These are phyloP conservation scores for Tanypteryx hageni DNA, from an alignment of 2,888 invertebrate genomes.

Conservation along the genomic window DNA sequence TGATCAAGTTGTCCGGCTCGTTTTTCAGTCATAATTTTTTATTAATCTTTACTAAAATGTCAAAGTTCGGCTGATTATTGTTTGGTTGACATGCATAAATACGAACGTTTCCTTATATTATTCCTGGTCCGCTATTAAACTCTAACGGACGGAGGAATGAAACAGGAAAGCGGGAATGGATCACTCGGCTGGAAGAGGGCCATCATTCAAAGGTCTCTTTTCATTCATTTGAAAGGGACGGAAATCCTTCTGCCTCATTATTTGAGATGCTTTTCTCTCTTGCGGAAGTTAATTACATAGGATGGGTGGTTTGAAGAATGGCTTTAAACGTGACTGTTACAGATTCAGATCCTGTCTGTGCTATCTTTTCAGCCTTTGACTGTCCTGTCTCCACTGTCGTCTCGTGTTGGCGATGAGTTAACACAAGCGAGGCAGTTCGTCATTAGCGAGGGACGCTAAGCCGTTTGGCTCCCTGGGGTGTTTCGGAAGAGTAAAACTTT, in stretches of 20 bases:
- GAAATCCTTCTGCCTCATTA: background rate
- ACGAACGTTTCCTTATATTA: background rate
- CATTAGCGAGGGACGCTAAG: too few species aligned
- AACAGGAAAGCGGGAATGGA: background rate
- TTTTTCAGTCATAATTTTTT: too few species aligned
- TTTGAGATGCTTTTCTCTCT: background rate
- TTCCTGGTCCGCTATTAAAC: background rate
- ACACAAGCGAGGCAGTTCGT: too few species aligned
- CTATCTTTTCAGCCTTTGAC: background rate
- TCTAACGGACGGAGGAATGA: background rate
- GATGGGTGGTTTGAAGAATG: background rate
- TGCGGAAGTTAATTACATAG: background rate
- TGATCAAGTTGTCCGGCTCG: too few species aligned
- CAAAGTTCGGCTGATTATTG: too few species aligned
- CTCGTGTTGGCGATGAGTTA: background rate
- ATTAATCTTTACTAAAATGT: too few species aligned
- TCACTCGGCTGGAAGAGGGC: background rate
- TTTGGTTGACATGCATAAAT: background rate
- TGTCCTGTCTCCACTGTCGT: background rate
- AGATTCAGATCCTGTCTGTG: background rate
- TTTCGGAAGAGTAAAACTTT: too few species aligned
- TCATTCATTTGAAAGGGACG: conserved; percentile 1
- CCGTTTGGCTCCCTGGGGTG: too few species aligned
- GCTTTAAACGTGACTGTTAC: background rate
- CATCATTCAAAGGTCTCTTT: background rate